Conservation (phyloP, 2,888 invertebrate species). For the Bhutanitis thaidina region DNA sequence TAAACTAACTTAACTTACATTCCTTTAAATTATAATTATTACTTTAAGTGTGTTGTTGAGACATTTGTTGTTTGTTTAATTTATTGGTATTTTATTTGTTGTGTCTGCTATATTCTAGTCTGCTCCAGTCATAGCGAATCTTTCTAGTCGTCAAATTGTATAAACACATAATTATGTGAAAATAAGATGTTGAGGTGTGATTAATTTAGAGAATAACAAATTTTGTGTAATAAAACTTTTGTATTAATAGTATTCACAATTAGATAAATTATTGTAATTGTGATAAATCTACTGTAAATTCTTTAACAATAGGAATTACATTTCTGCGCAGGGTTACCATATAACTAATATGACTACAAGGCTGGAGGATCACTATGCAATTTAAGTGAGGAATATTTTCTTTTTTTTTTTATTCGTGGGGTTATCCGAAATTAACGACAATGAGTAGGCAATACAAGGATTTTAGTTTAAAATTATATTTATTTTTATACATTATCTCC, state of each 20-base stretch:
- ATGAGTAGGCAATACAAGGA: no score
- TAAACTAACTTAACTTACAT: constrained; percentile 27
- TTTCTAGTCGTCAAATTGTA: constrained; percentile 30
- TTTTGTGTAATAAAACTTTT: constrained; percentile 12
- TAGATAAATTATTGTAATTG: constrained; percentile 16
- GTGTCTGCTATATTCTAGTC: constrained; percentile 31
- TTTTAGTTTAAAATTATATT: no score
- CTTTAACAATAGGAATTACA: constrained; percentile 5
- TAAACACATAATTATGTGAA: constrained; percentile 1
- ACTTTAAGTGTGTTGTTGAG: constrained; percentile 30
- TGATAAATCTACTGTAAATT: constrained; percentile 11
- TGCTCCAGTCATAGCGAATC: constrained; percentile 30
- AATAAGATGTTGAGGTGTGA: constrained; percentile 1
- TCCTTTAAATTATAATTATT: constrained; percentile 30
- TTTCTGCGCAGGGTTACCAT: constrained; percentile 22
- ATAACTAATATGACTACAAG: background rate
- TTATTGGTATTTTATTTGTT: constrained; percentile 31
- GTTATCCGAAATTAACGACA: no score
- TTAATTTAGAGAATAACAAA: constrained; percentile 6
- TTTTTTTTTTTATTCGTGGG: background rate
- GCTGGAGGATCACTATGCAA: background rate
- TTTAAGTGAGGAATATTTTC: background rate
- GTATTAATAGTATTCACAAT: constrained; percentile 11
- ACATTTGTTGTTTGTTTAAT: constrained; percentile 32
- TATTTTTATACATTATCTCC: no score